phyloP scores from a whole-genome alignment of 2,797 vertebrate genomes.

The Notolepis coatsorum region DNA sequence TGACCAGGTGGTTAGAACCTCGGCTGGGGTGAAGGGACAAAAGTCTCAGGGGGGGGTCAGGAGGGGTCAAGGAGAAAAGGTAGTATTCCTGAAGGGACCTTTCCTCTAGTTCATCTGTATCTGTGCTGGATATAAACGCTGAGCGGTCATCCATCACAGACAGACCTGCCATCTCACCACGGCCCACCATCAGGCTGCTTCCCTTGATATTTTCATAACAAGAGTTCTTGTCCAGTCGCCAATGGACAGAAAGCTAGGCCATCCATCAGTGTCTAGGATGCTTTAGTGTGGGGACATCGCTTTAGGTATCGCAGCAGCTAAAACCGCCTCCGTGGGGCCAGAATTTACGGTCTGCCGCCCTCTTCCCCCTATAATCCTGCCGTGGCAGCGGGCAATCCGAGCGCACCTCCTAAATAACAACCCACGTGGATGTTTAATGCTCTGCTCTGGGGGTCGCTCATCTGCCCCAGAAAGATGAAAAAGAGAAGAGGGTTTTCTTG shows the following conservation, averaged over 20 bases:
- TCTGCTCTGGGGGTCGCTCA: constrained; percentile 16
- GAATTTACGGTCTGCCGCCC: constrained; percentile 42
- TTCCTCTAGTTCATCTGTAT: constrained; percentile 25
- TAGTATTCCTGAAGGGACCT: no score
- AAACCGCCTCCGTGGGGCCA: constrained; percentile 47
- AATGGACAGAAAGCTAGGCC: constrained; percentile 70
- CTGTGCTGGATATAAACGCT: constrained; percentile 4
- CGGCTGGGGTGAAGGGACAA: no score
- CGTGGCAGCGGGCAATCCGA: constrained; percentile 58
- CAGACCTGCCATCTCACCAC: constrained; percentile 34
- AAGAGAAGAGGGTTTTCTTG: constrained; percentile 16
- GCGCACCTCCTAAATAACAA: constrained; percentile 53
- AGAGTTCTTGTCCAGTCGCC: constrained; percentile 41
- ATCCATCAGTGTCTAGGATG: constrained; percentile 62
- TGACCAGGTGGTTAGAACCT: no score
- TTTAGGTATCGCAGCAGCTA: constrained; percentile 69
- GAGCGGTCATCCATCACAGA: constrained; percentile 47
- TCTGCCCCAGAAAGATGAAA: constrained; percentile 40
- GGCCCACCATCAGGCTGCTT: constrained; percentile 39
- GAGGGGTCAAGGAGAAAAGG: no score
- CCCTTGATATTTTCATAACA: constrained; percentile 67
- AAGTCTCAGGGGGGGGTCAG: no score
- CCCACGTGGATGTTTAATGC: constrained; percentile 7
- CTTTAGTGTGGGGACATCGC: constrained; percentile 48
- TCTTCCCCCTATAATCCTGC: constrained; percentile 57